Evolutionary conservation across 1,140 invertebrate genomes (phyloP).

Genomic region (Dendroctonus ponderosae): DNA sequence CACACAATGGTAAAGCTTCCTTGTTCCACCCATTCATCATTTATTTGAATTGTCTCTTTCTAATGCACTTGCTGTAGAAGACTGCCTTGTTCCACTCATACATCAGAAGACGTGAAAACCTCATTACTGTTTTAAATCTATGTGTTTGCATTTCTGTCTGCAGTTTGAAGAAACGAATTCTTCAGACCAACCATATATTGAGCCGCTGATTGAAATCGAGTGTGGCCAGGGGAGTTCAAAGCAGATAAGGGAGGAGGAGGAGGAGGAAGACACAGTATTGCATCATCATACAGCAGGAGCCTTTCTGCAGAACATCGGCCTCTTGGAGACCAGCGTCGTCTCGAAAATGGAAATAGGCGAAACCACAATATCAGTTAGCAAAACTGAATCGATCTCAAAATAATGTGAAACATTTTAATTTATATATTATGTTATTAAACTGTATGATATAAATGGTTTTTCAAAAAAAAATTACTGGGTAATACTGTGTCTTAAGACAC

Average conservation of each 20-base stretch:
- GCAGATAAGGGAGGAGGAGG: constrained; percentile 1
- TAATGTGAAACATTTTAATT: too few species aligned
- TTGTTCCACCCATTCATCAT: not conserved
- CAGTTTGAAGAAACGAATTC: constrained; percentile 12
- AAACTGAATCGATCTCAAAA: not conserved
- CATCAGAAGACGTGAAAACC: too few species aligned
- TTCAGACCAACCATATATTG: constrained; percentile 34
- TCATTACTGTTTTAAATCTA: not conserved
- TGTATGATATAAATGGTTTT: too few species aligned
- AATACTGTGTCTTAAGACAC: too few species aligned
- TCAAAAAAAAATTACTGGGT: too few species aligned
- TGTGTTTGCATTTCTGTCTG: not conserved
- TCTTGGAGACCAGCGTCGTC: constrained; percentile 28
- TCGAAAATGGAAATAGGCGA: constrained; percentile 40
- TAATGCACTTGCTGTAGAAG: not conserved
- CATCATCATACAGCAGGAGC: constrained; percentile 14
- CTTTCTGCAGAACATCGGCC: constrained; percentile 31
- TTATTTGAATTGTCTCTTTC: constrained; percentile 2
- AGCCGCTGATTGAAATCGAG: constrained; percentile 45
- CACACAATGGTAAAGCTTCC: too few species aligned
- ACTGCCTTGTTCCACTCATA: too few species aligned
- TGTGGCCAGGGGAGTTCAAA: constrained; percentile 29
- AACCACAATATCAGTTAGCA: constrained; percentile 41
- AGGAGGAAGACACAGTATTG: constrained; percentile 14
- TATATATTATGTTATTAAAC: too few species aligned